These are phyloP conservation scores for Pachliopta kotzebuea DNA, from an alignment of 2,888 invertebrate genomes.

Conservation along the genomic window DNA sequence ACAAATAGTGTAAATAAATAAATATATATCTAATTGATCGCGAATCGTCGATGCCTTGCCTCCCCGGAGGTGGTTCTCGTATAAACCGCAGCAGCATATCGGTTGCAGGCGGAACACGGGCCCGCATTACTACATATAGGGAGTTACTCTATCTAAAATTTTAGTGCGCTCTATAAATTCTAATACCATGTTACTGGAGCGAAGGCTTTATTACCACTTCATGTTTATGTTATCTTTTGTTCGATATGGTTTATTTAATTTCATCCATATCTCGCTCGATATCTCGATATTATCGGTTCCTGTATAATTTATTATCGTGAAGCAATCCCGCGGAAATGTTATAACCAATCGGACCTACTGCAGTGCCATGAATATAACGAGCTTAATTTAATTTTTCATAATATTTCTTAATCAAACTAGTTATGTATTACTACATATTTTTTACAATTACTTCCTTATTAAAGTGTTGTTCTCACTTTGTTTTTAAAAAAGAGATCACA, in stretches of 20 bases:
- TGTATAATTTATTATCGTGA: constrained; percentile 24
- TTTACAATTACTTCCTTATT: neutral
- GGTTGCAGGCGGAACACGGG: constrained; percentile 57
- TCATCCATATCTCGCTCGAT: constrained; percentile 22
- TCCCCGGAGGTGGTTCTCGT: constrained; percentile 52
- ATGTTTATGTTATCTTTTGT: constrained; percentile 44
- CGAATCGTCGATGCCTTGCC: constrained; percentile 34
- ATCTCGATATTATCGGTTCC: constrained; percentile 29
- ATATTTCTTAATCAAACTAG: neutral
- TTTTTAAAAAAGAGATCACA: neutral
- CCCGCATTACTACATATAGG: constrained; percentile 55
- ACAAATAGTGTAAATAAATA: too few species aligned
- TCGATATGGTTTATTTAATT: constrained; percentile 39
- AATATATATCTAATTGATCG: neutral
- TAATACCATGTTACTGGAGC: constrained; percentile 51
- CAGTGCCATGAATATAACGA: constrained; percentile 1
- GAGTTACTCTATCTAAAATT: constrained; percentile 52
- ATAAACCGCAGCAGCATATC: constrained; percentile 74
- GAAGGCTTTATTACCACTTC: constrained; percentile 57
- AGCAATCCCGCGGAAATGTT: constrained; percentile 16
- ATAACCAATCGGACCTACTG: constrained; percentile 13
- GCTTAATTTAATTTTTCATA: too few species aligned
- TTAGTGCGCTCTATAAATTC: constrained; percentile 53
- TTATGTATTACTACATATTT: neutral
- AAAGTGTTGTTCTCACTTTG: neutral